Evolutionary conservation across 2,888 invertebrate genomes (phyloP).

Genomic region (Campaea margaritaria): DNA sequence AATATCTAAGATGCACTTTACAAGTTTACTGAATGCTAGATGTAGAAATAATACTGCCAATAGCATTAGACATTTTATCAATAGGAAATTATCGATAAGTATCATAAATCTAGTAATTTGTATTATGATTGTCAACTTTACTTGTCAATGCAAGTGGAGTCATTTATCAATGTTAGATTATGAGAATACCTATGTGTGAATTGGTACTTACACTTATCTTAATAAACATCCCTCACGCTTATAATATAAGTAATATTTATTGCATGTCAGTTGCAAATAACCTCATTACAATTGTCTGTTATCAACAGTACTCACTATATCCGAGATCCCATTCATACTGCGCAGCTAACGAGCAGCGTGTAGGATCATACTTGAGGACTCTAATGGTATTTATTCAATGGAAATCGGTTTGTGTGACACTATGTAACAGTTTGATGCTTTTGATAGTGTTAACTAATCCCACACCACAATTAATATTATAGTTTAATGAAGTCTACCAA

Average conservation of each 20-base stretch:
- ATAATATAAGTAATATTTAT: constrained; percentile 20
- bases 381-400: constrained; percentile 77
- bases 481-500: too few relatives aligned
- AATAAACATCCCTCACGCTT: constrained; percentile 15
- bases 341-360: constrained; percentile 79
- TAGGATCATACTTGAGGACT: constrained; percentile 80
- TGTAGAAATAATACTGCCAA: too few relatives aligned
- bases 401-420: constrained; percentile 12
- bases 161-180: too few relatives aligned
- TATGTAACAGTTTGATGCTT: constrained; percentile 11
- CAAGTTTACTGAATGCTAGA: too few relatives aligned
- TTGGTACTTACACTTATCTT: neutral
- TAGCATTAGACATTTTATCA: too few relatives aligned
- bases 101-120: too few relatives aligned
- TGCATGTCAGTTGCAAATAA: constrained; percentile 42
- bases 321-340: constrained; percentile 81
- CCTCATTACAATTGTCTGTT: constrained; percentile 54
- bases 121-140: too few relatives aligned
- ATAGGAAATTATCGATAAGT: too few relatives aligned
- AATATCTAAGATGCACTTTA: too few relatives aligned
- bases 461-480: neutral
- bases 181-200: too few relatives aligned
- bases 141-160: too few relatives aligned
- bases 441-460: constrained; percentile 7
- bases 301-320: constrained; percentile 77